phyloP scores from a whole-genome alignment of 2,888 invertebrate species.

The Cyclophora albipunctata region DNA sequence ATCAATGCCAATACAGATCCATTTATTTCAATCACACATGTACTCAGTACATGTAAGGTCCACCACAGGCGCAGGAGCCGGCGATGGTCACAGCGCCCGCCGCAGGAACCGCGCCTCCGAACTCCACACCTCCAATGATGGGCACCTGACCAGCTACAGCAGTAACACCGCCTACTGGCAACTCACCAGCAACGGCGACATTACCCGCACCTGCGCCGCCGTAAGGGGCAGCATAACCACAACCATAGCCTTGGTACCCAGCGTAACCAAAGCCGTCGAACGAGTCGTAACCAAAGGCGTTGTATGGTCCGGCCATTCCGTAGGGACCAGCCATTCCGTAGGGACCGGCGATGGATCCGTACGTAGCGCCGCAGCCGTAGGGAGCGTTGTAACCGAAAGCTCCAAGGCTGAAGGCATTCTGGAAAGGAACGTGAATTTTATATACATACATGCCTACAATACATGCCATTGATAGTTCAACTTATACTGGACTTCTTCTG shows the following conservation, averaged over 20 bases:
- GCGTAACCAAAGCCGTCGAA: conserved; percentile 2
- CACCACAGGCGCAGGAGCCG: conserved; percentile 23
- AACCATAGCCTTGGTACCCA: neutral
- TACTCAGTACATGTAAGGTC: conserved; percentile 8
- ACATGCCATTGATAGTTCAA: no score
- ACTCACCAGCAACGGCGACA: conserved; percentile 26
- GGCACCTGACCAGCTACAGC: conserved; percentile 26
- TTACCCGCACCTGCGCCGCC: conserved; percentile 25
- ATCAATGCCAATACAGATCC: no score
- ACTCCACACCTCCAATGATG: conserved; percentile 28
- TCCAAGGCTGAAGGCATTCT: conserved; percentile 7
- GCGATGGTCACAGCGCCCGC: conserved; percentile 23
- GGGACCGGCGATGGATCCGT: conserved; percentile 17
- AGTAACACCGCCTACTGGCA: conserved; percentile 30
- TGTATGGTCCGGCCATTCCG: neutral
- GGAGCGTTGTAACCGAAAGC: conserved; percentile 2
- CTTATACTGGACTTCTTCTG: no score
- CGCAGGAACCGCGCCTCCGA: conserved; percentile 20
- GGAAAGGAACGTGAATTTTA: neutral
- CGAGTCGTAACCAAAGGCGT: no score
- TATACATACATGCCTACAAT: neutral
- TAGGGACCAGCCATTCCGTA: conserved; percentile 26
- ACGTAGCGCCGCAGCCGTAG: conserved; percentile 1
- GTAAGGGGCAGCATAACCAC: conserved; percentile 2
- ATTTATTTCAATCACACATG: no score